Evolutionary conservation across 2,113 vertebrate species (phyloP), one percentile per base, ranked within the genome.

Genomic region (Amphiprion ocellaris): DNA sequence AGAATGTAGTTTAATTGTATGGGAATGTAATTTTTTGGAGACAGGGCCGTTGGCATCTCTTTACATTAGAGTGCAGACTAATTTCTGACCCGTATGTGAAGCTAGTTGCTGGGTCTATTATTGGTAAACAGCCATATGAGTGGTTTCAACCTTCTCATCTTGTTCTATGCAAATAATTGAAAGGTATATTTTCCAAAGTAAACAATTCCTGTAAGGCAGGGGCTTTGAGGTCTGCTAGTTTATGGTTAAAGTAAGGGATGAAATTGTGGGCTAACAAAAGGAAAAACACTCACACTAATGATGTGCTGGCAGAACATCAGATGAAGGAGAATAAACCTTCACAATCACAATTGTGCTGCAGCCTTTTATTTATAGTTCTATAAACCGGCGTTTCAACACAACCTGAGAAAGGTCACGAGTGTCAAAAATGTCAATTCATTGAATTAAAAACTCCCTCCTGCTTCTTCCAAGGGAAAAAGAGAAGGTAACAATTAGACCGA

Each of bases 371-470:
- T n/a, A 61, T 60, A 60, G 41, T 21, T 24, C 49, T 37, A 19
- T 52, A 4, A 28, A 60, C 37, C 53, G 3, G 2, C 26, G 28
- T 61, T 69, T 77, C 37, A 41, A 46, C 0, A 2, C 14, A 72
- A 54, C 9, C 33, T 15, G 17, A 56, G 49, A 16, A 69, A 44
- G 30, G 37, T 33, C 11, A 2, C 2, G 39, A 23, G 71, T 73
- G 63, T n/a, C 52, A 8, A 64, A 73, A 74, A 72, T 37, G 64
- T 65, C 21, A n/a, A 64, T 37, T 64, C 3, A 56, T 4, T 58
- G 21, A 53, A 37, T 30, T 10, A n/a, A 78, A 60, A 68, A 59
- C 15, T 2, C 21, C 19, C 2, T 16, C 9, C 3, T 46, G 3
- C 17, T 46, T 46, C 37, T 46, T 49, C 46, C 17, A 41, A 52